A percentile compares a stretch with the other conserved stretches of the same genome.
Evolutionary conservation across 2,888 invertebrate species (phyloP).

Genomic region (Masnerella sp.): DNA sequence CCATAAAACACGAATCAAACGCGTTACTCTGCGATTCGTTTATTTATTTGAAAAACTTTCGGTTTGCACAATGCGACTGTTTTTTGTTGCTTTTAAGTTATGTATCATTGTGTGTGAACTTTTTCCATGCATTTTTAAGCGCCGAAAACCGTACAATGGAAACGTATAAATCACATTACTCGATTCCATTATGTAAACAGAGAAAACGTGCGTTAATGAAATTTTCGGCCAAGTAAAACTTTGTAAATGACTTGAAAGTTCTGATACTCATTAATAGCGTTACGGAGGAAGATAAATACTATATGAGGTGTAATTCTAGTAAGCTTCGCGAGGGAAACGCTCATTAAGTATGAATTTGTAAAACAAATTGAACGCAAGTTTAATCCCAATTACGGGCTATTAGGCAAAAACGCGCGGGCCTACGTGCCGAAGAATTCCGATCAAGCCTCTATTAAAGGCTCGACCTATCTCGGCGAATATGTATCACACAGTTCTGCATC

Average conservation of each 20-base stretch:
- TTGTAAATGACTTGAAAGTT: constrained; percentile 29
- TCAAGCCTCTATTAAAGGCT: constrained; percentile 1
- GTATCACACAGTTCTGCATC: constrained; percentile 28
- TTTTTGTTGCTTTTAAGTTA: too few relatives aligned
- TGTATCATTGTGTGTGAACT: too few relatives aligned
- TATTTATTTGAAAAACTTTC: too few relatives aligned
- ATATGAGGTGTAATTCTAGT: constrained; percentile 25
- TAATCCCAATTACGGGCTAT: constrained; percentile 21
- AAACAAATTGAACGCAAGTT: constrained; percentile 12
- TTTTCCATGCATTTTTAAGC: too few relatives aligned
- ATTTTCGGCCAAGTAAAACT: constrained; percentile 8
- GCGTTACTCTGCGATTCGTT: too few relatives aligned
- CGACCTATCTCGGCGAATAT: constrained; percentile 18
- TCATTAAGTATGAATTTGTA: constrained; percentile 21
- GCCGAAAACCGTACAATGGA: too few relatives aligned
- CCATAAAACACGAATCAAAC: too few relatives aligned
- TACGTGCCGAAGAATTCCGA: constrained; percentile 4
- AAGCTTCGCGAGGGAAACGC: constrained; percentile 4
- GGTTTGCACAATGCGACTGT: too few relatives aligned
- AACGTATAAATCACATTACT: too few relatives aligned
- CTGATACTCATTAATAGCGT: constrained; percentile 30
- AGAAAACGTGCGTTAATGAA: constrained; percentile 27
- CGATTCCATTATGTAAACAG: constrained; percentile 9
- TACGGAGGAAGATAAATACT: constrained; percentile 23
- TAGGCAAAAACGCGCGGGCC: constrained; percentile 14